Conservation (phyloP, 2,888 invertebrate species). For the Thera obeliscata region DNA sequence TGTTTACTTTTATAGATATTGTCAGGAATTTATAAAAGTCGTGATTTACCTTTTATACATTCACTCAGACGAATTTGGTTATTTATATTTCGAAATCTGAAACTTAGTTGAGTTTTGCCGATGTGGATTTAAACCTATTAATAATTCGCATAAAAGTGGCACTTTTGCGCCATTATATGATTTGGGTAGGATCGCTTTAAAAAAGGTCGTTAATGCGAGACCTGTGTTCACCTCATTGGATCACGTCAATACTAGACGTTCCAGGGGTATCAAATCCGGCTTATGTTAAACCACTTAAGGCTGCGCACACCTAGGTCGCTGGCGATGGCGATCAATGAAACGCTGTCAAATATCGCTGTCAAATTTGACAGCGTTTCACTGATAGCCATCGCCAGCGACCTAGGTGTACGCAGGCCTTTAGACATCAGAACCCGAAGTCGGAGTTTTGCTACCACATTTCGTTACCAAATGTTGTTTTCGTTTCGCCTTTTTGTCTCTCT, state of each 20-base stretch:
- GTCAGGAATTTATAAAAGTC: not conserved
- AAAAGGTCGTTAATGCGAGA: conserved; percentile 42
- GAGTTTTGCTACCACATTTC: too few species aligned
- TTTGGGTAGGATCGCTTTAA: conserved; percentile 1
- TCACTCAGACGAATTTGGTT: not conserved
- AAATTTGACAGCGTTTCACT: too few species aligned
- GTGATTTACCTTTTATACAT: too few species aligned
- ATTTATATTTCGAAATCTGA: too few species aligned
- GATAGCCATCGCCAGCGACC: too few species aligned
- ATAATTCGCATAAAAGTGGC: not conserved
- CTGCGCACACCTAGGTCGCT: conserved; percentile 14
- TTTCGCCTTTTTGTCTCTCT: too few species aligned
- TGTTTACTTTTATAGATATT: not conserved
- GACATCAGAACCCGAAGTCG: too few species aligned
- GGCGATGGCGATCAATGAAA: too few species aligned
- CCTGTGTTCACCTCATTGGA: conserved; percentile 39
- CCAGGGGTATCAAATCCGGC: conserved; percentile 36
- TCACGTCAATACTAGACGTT: conserved; percentile 38
- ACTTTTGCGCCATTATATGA: not conserved
- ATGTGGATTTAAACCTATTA: not conserved
- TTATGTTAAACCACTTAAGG: conserved; percentile 37
- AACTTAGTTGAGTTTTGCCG: too few species aligned
- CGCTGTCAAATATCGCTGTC: too few species aligned
- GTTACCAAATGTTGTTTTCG: too few species aligned
- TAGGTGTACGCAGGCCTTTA: too few species aligned